These are phyloP conservation scores for Venturia canescens DNA, from an alignment of 1,140 invertebrate species.

Conservation along the genomic window DNA sequence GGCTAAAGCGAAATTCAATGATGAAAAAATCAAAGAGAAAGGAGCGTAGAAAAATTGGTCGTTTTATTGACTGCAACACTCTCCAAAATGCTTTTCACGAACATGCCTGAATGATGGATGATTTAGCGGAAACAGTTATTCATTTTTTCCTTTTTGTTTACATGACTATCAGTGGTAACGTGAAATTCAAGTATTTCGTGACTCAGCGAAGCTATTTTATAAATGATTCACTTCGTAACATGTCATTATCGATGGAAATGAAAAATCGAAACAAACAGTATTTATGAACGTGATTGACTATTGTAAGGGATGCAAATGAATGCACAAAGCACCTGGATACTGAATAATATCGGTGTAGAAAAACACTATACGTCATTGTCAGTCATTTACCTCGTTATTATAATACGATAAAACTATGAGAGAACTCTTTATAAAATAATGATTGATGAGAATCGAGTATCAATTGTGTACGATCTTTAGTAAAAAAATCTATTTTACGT, in stretches of 20 bases:
- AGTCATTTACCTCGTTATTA: slow-evolving; percentile 1
- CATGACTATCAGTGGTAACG: not conserved
- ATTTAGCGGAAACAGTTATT: not conserved
- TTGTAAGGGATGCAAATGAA: slow-evolving; percentile 13
- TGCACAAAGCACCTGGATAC: not conserved
- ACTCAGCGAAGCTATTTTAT: not conserved
- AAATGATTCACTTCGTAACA: not conserved
- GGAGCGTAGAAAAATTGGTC: not conserved
- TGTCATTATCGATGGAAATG: not conserved
- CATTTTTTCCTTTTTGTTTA: not conserved
- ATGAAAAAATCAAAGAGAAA: not conserved
- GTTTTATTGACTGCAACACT: not conserved
- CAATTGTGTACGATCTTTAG: slow-evolving; percentile 29
- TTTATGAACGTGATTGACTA: not conserved
- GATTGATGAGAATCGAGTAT: slow-evolving; percentile 17
- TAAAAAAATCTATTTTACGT: slow-evolving; percentile 22
- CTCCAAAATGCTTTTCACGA: not conserved
- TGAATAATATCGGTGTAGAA: not conserved
- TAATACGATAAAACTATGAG: not conserved
- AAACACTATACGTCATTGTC: not conserved
- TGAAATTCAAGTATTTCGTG: not conserved
- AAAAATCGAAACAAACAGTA: not conserved
- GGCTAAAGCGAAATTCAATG: not conserved
- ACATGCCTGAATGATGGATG: not conserved
- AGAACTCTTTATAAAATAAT: not conserved